Conservation (phyloP, 2,113 vertebrate genomes). For the Petrocephalus zakoni region DNA sequence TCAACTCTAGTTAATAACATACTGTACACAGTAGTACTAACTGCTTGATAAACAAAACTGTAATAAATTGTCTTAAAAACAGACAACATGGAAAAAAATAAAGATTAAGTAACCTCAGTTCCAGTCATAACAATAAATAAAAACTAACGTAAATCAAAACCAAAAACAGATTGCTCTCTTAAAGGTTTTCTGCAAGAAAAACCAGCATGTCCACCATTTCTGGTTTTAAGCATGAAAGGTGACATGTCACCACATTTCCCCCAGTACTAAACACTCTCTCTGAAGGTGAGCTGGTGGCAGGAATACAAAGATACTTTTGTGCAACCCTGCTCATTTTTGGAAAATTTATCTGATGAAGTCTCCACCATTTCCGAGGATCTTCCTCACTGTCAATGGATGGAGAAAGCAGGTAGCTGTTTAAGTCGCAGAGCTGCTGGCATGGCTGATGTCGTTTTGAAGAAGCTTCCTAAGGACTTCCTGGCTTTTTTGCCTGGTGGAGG, state of each 20-base stretch:
- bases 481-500: slow-evolving; percentile 7
- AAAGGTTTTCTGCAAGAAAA: slow-evolving; percentile 11
- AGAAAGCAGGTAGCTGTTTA: slow-evolving; percentile 23
- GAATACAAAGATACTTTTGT: slow-evolving; percentile 14
- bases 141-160: too few relatives aligned
- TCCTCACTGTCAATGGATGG: slow-evolving; percentile 24
- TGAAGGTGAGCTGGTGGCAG: too few relatives aligned
- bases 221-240: slow-evolving; percentile 5
- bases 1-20: too few relatives aligned
- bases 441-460: background rate
- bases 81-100: too few relatives aligned
- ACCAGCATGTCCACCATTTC: slow-evolving; percentile 17
- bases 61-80: too few relatives aligned
- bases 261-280: too few relatives aligned
- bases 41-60: too few relatives aligned
- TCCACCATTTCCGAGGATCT: slow-evolving; percentile 21
- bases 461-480: slow-evolving; percentile 7
- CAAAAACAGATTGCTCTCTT: background rate
- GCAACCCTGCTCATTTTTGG: slow-evolving; percentile 15
- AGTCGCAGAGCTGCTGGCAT: background rate
- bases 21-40: too few relatives aligned
- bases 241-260: slow-evolving; percentile 17
- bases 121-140: too few relatives aligned
- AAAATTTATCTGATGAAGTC: slow-evolving; percentile 12
- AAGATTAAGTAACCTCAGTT: too few relatives aligned